Conservation (phyloP, 2,888 invertebrate genomes). For the Ennomos quercinarius region DNA sequence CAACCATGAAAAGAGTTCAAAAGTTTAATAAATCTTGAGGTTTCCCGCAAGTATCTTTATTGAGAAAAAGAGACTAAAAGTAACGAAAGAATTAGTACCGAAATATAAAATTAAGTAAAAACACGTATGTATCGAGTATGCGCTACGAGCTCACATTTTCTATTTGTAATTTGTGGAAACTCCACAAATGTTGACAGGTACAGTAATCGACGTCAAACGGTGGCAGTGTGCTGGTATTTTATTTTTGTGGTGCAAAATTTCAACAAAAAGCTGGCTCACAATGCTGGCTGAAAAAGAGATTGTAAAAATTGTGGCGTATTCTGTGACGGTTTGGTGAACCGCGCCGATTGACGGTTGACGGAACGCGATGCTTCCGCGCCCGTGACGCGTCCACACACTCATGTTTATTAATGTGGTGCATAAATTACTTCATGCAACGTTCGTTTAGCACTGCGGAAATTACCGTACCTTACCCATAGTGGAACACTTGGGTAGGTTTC, state of each 20-base stretch:
- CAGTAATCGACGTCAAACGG: constrained; percentile 35
- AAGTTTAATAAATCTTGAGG: no score
- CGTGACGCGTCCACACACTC: constrained; percentile 58
- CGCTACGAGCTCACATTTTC: constrained; percentile 21
- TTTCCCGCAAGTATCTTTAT: no score
- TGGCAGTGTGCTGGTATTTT: constrained; percentile 23
- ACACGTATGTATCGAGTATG: constrained; percentile 2
- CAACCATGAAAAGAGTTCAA: no score
- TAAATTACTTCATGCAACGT: constrained; percentile 68
- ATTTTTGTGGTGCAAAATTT: constrained; percentile 30
- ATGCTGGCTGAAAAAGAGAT: constrained; percentile 11
- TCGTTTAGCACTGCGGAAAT: constrained; percentile 62
- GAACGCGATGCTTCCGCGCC: constrained; percentile 42
- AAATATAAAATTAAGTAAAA: no score
- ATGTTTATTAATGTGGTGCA: constrained; percentile 73
- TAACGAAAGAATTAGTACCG: no score
- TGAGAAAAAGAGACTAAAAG: no score
- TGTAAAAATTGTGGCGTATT: constrained; percentile 8
- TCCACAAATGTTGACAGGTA: constrained; percentile 11
- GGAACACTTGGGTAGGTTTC: constrained; percentile 59
- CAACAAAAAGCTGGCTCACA: constrained; percentile 21
- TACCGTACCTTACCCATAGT: constrained; percentile 55
- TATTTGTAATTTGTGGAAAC: constrained; percentile 16
- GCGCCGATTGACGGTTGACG: constrained; percentile 14
- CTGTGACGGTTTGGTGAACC: constrained; percentile 9